Base-by-base conservation (phyloP, 2,888 invertebrate genomes). In the Cataglyphis livida region DNA sequence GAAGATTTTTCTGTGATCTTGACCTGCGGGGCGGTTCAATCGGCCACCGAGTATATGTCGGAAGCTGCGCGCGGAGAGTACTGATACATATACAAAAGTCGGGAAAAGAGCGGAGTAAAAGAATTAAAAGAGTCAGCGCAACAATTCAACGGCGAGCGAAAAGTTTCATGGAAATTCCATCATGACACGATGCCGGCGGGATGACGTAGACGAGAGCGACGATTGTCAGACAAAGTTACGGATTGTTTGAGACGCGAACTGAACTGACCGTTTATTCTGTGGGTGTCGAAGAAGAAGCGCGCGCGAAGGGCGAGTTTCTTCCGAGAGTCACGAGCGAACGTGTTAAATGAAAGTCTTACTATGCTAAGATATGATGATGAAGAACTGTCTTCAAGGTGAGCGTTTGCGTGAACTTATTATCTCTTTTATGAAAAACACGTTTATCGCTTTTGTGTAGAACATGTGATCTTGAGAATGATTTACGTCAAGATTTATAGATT, bases 301-400 rank as follows among this genome's bases (percentile, higher is more conserved):
- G 54, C 10, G 70, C 41, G 32, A 59, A 44, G 59, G 41, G 57
- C 54, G 70, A 71, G 9, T 59, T 71, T 71, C 73, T 59, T 65
- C 61, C 59, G 65, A 54, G 41, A 32, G 57, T 84, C 65, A 64
- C 38, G 54, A 75, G 81, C 70, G 90, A 35, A 21, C 21, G 25
- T 48, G 35, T 57, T 81, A 18, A 73, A 87, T 84, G 89, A 84
- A 79, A 82, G n/a, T 82, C 68, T 82, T 88, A 90, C 88, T 90
- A 91, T 91, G 90, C 90, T 57, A 83, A 90, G 83, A 82, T 76
- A 91, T 91, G 91, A 84, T 70, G 75, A 68, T 74, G 73, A 59
- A 44, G 44, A 71, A 57, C 73, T 66, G 54, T 89, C 68, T 79
- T 74, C 78, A 83, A 86, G 91, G 91, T 91, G 85, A 89, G 86